A percentile compares a stretch with the other conserved stretches of the same genome.
phyloP scores from a whole-genome alignment of 2,113 vertebrate species.

The Cyanoderma ruficeps region DNA sequence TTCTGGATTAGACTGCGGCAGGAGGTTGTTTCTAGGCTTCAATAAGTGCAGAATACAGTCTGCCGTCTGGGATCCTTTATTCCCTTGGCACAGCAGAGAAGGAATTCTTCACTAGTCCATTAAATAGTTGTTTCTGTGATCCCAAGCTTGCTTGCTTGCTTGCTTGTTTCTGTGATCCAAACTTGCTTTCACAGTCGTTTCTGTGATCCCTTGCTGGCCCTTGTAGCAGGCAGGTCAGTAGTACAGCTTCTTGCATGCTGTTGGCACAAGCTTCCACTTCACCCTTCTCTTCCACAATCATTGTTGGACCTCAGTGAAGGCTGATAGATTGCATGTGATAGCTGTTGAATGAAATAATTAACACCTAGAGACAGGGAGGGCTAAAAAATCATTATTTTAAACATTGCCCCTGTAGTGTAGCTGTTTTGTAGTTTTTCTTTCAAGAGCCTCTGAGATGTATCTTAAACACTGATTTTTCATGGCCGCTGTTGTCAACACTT shows the following conservation, averaged over 20 bases:
- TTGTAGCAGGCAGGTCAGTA: neutral
- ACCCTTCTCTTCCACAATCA: neutral
- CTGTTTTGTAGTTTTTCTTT: neutral
- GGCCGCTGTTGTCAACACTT: neutral
- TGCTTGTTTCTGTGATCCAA: too few relatives aligned
- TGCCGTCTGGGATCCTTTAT: neutral
- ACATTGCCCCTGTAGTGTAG: neutral
- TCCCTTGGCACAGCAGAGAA: neutral
- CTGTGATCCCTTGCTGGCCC: neutral
- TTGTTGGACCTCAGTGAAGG: neutral
- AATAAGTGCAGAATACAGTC: neutral
- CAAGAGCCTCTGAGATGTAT: neutral
- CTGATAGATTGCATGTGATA: rapidly evolving
- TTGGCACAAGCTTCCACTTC: neutral
- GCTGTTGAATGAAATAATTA: neutral
- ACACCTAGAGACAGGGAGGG: neutral
- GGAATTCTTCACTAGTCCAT: neutral
- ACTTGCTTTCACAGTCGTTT: neutral
- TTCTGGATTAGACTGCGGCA: neutral
- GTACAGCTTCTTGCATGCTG: neutral
- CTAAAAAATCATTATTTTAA: neutral
- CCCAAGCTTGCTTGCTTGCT: too few relatives aligned
- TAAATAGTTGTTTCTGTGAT: neutral
- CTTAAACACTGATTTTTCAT: neutral
- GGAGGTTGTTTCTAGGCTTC: neutral